Evolutionary conservation across 1,140 invertebrate species (phyloP).

Genomic region (Penaeus chinensis): DNA sequence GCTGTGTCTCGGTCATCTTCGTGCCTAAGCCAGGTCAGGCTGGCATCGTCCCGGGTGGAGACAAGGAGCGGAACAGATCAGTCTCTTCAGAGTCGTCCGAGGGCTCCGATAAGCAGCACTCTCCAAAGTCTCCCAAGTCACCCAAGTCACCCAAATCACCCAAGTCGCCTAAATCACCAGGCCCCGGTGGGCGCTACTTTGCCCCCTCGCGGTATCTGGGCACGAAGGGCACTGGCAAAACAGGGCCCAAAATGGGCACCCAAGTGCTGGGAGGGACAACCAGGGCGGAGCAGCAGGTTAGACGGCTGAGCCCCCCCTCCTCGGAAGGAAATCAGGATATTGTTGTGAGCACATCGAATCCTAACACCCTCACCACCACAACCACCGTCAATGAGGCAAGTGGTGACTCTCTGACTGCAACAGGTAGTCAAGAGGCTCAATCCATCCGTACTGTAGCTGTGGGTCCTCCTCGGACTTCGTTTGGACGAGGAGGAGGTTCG

Average conservation of each 20-base stretch:
- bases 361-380: not conserved
- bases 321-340: not conserved
- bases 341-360: not conserved
- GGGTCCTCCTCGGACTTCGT: too few species aligned
- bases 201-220: slow-evolving; percentile 47
- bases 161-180: slow-evolving; percentile 27
- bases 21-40: slow-evolving; percentile 77
- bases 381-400: slow-evolving; percentile 11
- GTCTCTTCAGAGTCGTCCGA: slow-evolving; percentile 65
- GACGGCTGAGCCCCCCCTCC: slow-evolving; percentile 28
- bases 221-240: slow-evolving; percentile 36
- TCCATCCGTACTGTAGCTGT: too few species aligned
- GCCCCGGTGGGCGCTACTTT: slow-evolving; percentile 30
- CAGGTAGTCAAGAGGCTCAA: too few species aligned
- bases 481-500: too few species aligned
- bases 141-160: slow-evolving; percentile 63
- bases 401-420: slow-evolving; percentile 2
- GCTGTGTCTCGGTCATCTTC: slow-evolving; percentile 90
- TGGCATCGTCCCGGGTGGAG: slow-evolving; percentile 27
- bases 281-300: slow-evolving; percentile 29
- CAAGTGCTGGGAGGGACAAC: slow-evolving; percentile 44
- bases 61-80: slow-evolving; percentile 62
- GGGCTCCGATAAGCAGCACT: slow-evolving; percentile 62
- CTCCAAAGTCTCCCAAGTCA: slow-evolving; percentile 64
- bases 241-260: slow-evolving; percentile 55